phyloP scores from a whole-genome alignment of 2,888 invertebrate species.

The Horisme vitalbata region DNA sequence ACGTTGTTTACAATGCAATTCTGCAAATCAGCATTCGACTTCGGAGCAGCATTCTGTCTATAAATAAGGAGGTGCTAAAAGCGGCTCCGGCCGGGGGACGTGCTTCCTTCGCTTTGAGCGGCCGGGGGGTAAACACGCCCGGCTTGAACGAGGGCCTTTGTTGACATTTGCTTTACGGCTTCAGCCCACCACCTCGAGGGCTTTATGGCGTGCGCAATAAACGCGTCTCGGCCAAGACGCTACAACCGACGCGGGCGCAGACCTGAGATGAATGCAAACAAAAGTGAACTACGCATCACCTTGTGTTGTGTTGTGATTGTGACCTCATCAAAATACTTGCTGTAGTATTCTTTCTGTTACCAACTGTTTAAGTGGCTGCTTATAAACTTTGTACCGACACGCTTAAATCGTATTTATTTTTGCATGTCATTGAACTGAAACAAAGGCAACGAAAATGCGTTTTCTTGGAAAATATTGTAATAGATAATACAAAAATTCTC shows the following conservation, averaged over 20 bases:
- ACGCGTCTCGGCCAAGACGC: conserved; percentile 40
- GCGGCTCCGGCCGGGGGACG: conserved; percentile 75
- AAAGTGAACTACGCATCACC: conserved; percentile 39
- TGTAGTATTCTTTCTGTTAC: conserved; percentile 8
- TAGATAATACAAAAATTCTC: conserved; percentile 55
- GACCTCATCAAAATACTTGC: conserved; percentile 10
- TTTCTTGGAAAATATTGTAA: conserved; percentile 47
- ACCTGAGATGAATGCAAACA: conserved; percentile 34
- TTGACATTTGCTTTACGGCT: conserved; percentile 76
- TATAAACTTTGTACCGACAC: conserved; percentile 13
- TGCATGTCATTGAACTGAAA: conserved; percentile 39
- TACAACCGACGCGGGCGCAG: conserved; percentile 27
- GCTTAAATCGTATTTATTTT: conserved; percentile 24
- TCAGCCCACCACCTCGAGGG: conserved; percentile 51
- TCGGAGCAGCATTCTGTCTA: conserved; percentile 66
- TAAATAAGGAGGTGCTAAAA: conserved; percentile 83
- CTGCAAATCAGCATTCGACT: conserved; percentile 67
- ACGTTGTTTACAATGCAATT: conserved; percentile 69
- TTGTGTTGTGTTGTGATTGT: conserved; percentile 11
- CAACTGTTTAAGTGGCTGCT: not conserved
- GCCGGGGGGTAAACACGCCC: conserved; percentile 74
- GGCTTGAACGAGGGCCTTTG: conserved; percentile 71
- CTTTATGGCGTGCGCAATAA: conserved; percentile 64
- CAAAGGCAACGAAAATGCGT: conserved; percentile 34
- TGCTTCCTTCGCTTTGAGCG: conserved; percentile 78